phyloP scores from a whole-genome alignment of 1,140 invertebrate genomes.

The Zophobas morio region DNA sequence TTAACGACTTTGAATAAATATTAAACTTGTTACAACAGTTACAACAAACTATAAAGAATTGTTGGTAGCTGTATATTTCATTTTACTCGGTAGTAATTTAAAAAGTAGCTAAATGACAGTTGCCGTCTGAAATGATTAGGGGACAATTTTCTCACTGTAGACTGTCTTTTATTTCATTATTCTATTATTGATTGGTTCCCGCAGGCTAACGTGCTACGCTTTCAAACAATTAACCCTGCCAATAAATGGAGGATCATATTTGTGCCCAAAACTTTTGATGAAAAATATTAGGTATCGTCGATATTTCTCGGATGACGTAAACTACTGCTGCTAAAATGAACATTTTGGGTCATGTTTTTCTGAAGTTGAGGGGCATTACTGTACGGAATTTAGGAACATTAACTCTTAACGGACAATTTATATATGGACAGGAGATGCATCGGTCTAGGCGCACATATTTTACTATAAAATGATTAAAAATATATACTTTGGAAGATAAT shows the following conservation, averaged over 20 bases:
- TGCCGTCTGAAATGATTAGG: conserved; percentile 61
- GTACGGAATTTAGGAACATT: conserved; percentile 2
- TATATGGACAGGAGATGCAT: background rate
- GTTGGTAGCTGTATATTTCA: background rate
- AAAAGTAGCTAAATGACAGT: conserved; percentile 48
- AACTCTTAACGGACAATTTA: background rate
- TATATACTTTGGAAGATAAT: too few species aligned
- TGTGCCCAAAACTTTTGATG: conserved; percentile 49
- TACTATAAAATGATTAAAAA: too few species aligned
- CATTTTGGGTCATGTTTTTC: background rate
- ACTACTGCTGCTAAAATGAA: conserved; percentile 3
- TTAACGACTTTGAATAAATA: conserved; percentile 10
- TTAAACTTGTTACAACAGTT: background rate
- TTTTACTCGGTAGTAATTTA: conserved; percentile 1
- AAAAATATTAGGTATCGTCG: conserved; percentile 36
- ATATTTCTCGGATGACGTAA: conserved; percentile 15
- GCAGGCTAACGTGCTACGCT: conserved; percentile 54
- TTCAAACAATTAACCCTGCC: conserved; percentile 62
- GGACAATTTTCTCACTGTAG: conserved; percentile 58
- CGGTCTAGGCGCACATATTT: too few species aligned
- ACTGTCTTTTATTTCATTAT: conserved; percentile 65
- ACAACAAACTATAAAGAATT: background rate
- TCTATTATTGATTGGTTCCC: conserved; percentile 63
- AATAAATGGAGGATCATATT: conserved; percentile 59
- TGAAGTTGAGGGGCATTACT: background rate